Percentiles rank a stretch among this genome's conserved stretches.
Evolutionary conservation across 1,140 invertebrate genomes (phyloP).

Genomic region (Hylaeus anthracinus): DNA sequence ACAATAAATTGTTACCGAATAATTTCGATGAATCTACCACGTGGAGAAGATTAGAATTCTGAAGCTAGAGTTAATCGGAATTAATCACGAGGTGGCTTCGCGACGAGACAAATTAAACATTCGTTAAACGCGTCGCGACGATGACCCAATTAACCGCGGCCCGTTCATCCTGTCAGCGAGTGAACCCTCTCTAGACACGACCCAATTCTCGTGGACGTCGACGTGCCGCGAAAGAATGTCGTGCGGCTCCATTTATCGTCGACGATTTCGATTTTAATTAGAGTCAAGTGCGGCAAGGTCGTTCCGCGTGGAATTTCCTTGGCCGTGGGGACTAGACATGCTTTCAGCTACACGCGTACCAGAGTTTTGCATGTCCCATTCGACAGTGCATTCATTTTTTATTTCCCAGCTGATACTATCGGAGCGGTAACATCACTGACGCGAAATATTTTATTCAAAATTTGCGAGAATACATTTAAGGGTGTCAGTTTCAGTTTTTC

Average conservation of each 20-base stretch:
- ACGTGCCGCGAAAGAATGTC: slow-evolving; percentile 29
- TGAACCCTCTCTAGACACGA: slow-evolving; percentile 11
- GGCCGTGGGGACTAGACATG: neutral
- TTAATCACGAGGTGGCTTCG: slow-evolving; percentile 64
- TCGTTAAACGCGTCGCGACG: slow-evolving; percentile 63
- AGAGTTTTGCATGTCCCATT: too few species aligned
- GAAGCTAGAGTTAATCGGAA: slow-evolving; percentile 62
- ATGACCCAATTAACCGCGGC: slow-evolving; percentile 60
- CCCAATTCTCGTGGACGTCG: slow-evolving; percentile 39
- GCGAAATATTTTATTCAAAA: too few species aligned
- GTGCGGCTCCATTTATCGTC: neutral
- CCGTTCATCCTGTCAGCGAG: slow-evolving; percentile 43
- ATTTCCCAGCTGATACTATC: too few species aligned
- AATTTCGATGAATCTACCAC: neutral
- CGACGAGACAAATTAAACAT: slow-evolving; percentile 71
- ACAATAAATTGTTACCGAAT: too few species aligned
- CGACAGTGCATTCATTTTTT: too few species aligned
- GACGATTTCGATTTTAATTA: slow-evolving; percentile 36
- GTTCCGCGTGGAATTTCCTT: neutral
- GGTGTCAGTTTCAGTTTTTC: too few species aligned
- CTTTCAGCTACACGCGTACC: too few species aligned
- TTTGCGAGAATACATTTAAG: too few species aligned
- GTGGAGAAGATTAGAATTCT: slow-evolving; percentile 39
- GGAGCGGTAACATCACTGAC: too few species aligned
- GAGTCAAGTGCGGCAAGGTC: slow-evolving; percentile 7